Base-by-base conservation (phyloP, 1,140 invertebrate species). In the Pinna nobilis region DNA sequence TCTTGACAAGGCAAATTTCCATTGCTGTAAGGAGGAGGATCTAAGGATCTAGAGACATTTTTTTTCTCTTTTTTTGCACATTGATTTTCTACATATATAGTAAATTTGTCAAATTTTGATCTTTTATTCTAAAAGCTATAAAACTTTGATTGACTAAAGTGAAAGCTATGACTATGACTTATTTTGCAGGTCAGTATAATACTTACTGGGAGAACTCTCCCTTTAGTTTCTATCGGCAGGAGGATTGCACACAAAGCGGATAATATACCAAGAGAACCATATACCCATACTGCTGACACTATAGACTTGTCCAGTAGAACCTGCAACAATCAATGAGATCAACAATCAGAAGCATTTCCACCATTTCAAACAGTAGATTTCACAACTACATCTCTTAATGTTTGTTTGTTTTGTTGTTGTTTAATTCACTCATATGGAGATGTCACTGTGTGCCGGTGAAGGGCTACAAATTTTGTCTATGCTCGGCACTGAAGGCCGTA, bases 221-320 rank as follows among this genome's bases (percentile, higher is more conserved):
- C 79, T 61, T 75, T 76, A 15, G 83, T 84, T 77, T 84, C 81
- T 47, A 82, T 81, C n/a, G 81, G 81, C 33, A 84, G 33, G 2
- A 72, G 59, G 25, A 79, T 51, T 33, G 78, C 77, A 53, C 49
- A 64, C 20, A 81, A 11, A 20, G 70, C 65, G 49, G 79, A 79
- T 18, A 70, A 3, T 2, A 78, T 9, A 70, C 77, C 78, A 0
- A 82, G 20, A n/a, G 60, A 50, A 15, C 76, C 76, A 65, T 84
- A 84, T 30, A 82, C 71, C 81, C 79, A 84, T 1, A 79, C 74
- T 23, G 81, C 81, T 25, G 67, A 47, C 11, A 57, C 28, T 30
- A 84, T 37, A 1, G 80, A 84, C 23, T 66, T 32, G n/a, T 76
- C 69, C 33, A 84, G 30, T 11, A 84, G 39, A n/a, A 84, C 82